Evolutionary conservation across 2,888 invertebrate genomes (phyloP).

Genomic region (Drosophila anomelani): DNA sequence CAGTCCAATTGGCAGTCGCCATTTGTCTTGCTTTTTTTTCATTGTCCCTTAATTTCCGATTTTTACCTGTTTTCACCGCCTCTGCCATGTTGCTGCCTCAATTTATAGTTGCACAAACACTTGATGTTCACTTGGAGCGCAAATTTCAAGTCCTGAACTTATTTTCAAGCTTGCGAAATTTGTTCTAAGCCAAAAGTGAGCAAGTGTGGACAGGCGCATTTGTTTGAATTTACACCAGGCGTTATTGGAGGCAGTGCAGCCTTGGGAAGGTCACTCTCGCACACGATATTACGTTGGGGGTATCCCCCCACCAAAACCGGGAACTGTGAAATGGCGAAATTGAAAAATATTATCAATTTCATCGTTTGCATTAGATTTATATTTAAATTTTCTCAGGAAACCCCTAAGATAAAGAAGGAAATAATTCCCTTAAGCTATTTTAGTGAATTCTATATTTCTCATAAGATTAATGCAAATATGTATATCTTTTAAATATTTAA

Average conservation of each 20-base stretch:
- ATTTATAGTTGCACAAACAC: constrained; percentile 42
- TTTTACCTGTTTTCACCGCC: constrained; percentile 75
- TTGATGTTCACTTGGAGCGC: constrained; percentile 48
- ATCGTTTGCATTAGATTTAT: too few relatives aligned
- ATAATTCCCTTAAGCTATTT: too few relatives aligned
- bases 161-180: constrained; percentile 20
- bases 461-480: too few relatives aligned
- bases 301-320: too few relatives aligned
- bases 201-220: background rate
- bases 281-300: background rate
- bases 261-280: background rate
- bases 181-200: constrained; percentile 2
- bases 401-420: too few relatives aligned
- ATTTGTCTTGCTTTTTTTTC: constrained; percentile 69
- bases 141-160: constrained; percentile 17
- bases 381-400: too few relatives aligned
- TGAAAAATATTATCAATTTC: too few relatives aligned
- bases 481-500: too few relatives aligned
- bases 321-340: too few relatives aligned
- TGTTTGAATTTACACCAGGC: background rate
- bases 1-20: constrained; percentile 75
- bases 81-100: constrained; percentile 66
- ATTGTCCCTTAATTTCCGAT: constrained; percentile 25
- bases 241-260: background rate
- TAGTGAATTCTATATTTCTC: too few relatives aligned